Evolutionary conservation across 2,797 vertebrate genomes (phyloP).

Genomic region (Antennarius maculatus): DNA sequence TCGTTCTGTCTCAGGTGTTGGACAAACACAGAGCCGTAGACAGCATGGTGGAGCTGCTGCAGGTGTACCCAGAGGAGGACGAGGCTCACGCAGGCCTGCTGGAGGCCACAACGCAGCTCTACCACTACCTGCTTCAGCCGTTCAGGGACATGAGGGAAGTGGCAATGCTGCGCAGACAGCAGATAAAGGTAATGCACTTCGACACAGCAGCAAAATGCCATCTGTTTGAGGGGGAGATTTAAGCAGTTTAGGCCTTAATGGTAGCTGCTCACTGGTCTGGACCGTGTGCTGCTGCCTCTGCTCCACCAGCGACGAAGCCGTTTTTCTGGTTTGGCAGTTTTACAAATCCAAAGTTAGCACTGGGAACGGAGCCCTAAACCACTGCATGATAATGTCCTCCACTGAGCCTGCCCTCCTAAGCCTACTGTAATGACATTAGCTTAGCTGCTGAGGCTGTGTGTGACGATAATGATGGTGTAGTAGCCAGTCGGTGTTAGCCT

Average conservation of each 20-base stretch:
- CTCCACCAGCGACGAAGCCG: not conserved
- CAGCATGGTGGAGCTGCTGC: conserved; percentile 95
- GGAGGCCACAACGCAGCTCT: conserved; percentile 94
- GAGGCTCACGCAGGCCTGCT: conserved; percentile 89
- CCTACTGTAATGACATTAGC: conserved; percentile 49
- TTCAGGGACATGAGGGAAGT: conserved; percentile 98
- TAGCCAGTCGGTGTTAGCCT: conserved; percentile 28
- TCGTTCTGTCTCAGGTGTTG: conserved; percentile 82
- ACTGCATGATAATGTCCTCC: conserved; percentile 11
- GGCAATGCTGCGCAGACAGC: conserved; percentile 94
- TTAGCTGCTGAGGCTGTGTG: conserved; percentile 43
- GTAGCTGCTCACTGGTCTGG: conserved; percentile 24
- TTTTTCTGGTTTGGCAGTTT: conserved; percentile 31
- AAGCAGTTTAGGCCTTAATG: conserved; percentile 42
- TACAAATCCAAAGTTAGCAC: conserved; percentile 20
- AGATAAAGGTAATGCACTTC: conserved; percentile 90
- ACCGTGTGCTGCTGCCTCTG: too few relatives aligned
- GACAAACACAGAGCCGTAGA: conserved; percentile 92
- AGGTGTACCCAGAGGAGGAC: conserved; percentile 94
- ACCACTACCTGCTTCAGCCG: conserved; percentile 96
- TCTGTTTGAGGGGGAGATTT: conserved; percentile 60
- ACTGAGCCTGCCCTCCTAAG: conserved; percentile 16
- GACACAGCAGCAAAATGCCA: conserved; percentile 43
- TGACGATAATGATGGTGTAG: conserved; percentile 30
- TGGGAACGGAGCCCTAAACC: conserved; percentile 5